Evolutionary conservation across 2,797 vertebrate species (phyloP).

Genomic region (Gobio occitaniae): DNA sequence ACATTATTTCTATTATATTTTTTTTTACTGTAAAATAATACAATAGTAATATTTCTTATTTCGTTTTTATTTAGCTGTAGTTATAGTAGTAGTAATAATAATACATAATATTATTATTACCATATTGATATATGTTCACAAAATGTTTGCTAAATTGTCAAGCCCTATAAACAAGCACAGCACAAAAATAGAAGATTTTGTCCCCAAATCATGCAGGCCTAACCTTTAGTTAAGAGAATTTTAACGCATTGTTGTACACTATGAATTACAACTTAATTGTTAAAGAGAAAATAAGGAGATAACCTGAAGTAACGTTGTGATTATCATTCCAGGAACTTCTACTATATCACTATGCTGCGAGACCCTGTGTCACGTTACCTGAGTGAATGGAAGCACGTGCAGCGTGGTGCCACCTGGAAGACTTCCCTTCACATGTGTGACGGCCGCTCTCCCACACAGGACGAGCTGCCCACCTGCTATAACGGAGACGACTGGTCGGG

Average conservation of each 20-base stretch:
- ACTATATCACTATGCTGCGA: constrained; percentile 90
- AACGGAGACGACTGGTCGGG: constrained; percentile 88
- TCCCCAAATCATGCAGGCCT: no score
- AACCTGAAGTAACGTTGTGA: neutral
- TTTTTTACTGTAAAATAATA: no score
- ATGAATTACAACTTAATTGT: neutral
- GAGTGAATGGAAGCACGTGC: constrained; percentile 90
- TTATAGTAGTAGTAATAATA: no score
- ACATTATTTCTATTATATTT: no score
- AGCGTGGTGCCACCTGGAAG: constrained; percentile 89
- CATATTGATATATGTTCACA: no score
- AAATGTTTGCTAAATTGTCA: no score
- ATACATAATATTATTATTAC: no score
- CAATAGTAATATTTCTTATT: no score
- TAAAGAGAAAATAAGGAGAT: neutral
- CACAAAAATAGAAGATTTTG: no score
- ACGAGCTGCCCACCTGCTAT: constrained; percentile 87
- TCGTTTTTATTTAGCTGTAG: no score
- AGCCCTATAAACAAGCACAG: no score
- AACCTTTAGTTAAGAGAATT: neutral
- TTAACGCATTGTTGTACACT: neutral
- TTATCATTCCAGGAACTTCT: constrained; percentile 86
- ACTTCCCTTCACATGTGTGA: constrained; percentile 89
- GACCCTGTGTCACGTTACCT: constrained; percentile 88
- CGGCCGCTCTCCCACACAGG: constrained; percentile 85